Conservation (phyloP, 2,888 invertebrate species). For the Xanthorhoe designata region DNA sequence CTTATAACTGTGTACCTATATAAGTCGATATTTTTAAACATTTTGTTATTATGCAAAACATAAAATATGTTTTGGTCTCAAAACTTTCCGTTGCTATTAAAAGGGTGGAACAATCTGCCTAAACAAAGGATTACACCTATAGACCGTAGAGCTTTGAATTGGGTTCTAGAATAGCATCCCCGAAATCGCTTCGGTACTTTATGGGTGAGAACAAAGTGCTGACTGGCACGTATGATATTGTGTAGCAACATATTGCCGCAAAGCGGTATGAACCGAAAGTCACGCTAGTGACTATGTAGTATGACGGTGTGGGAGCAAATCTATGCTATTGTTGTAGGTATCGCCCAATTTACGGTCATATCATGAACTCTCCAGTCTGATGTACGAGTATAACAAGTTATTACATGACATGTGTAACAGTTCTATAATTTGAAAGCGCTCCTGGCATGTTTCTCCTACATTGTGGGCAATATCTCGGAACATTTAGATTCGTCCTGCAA, state of each 20-base stretch:
- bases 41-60: too few species aligned
- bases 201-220: not conserved
- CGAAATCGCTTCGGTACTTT: not conserved
- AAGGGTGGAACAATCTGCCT: too few species aligned
- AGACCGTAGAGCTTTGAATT: not conserved
- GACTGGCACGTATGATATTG: constrained; percentile 1
- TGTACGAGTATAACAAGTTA: constrained; percentile 44
- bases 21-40: too few species aligned
- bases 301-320: constrained; percentile 9
- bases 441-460: constrained; percentile 45
- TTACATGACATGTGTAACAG: constrained; percentile 49
- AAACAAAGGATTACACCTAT: not conserved
- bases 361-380: constrained; percentile 43
- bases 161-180: not conserved
- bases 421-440: constrained; percentile 51
- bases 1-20: not conserved
- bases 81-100: too few species aligned
- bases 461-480: constrained; percentile 43
- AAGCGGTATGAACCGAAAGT: constrained; percentile 10
- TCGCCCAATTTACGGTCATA: constrained; percentile 20
- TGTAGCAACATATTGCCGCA: not conserved
- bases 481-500: constrained; percentile 33
- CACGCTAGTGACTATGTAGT: not conserved
- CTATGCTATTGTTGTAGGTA: constrained; percentile 2
- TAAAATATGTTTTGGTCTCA: too few species aligned